Conservation (phyloP, 2,113 vertebrate species). For the Rhineura floridana region DNA sequence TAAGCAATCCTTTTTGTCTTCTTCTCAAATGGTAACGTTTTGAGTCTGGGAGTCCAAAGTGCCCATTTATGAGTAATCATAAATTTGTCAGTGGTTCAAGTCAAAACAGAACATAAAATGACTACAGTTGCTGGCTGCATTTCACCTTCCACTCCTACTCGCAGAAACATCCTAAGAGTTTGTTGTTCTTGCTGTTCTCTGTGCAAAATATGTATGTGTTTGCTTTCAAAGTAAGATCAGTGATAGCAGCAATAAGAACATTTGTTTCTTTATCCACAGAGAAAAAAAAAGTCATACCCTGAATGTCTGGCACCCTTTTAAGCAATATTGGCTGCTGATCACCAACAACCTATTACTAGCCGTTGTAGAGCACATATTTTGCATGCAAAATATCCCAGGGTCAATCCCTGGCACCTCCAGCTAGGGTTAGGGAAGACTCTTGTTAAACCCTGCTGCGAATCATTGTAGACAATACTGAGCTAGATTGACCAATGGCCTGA, state of each 20-base stretch:
- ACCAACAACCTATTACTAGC: too few relatives aligned
- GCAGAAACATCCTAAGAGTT: fast-evolving
- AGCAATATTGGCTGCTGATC: background rate
- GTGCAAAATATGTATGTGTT: background rate
- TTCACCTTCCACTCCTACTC: slow-evolving; percentile 3
- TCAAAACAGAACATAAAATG: background rate
- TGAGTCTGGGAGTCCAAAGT: slow-evolving; percentile 45
- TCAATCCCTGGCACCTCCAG: background rate
- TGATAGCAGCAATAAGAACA: background rate
- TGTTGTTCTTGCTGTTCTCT: background rate
- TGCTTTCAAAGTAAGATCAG: slow-evolving; percentile 30
- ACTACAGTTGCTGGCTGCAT: slow-evolving; percentile 12
- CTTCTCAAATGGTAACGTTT: slow-evolving; percentile 19
- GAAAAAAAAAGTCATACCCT: background rate
- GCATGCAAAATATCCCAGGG: background rate
- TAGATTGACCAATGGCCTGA: too few relatives aligned
- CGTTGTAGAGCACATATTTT: background rate
- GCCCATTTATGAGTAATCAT: slow-evolving; percentile 55
- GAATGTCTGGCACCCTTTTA: background rate
- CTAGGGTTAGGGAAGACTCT: too few relatives aligned
- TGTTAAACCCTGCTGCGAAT: too few relatives aligned
- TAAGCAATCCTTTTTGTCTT: slow-evolving; percentile 44
- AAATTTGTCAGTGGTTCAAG: slow-evolving; percentile 23
- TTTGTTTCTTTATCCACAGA: background rate
- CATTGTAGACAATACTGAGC: too few relatives aligned